phyloP scores from a whole-genome alignment of 37 sponge, comb jelly and placozoan species.

The Ianthella basta region DNA sequence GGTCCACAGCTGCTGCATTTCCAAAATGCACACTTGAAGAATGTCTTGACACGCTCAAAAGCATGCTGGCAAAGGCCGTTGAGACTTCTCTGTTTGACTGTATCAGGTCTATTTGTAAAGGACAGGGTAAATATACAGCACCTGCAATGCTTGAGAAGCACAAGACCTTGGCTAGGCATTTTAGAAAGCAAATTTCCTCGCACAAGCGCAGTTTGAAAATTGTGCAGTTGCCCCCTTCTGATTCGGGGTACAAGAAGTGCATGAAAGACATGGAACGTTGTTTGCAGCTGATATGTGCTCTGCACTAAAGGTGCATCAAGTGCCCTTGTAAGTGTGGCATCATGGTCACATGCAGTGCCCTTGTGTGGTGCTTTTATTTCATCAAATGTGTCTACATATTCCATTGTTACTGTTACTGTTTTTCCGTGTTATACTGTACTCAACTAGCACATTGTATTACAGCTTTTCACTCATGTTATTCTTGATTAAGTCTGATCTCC shows the following conservation, averaged over 20 bases:
- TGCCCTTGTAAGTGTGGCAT: too few species aligned
- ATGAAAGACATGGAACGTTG: not conserved
- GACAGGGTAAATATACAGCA: not conserved
- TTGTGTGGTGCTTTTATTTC: too few species aligned
- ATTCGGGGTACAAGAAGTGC: not conserved
- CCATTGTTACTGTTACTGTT: too few species aligned
- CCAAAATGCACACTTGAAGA: not conserved
- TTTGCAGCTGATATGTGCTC: not conserved
- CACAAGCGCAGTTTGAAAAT: not conserved
- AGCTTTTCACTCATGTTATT: too few species aligned
- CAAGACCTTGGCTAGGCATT: not conserved
- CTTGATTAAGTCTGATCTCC: too few species aligned
- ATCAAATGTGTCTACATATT: too few species aligned
- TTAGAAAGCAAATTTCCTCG: not conserved
- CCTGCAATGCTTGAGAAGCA: not conserved
- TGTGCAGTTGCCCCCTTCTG: not conserved
- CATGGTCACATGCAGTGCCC: too few species aligned
- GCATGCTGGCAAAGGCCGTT: not conserved
- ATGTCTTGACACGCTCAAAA: not conserved
- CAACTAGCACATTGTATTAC: too few species aligned
- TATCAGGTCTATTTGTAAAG: not conserved
- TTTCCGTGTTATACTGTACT: too few species aligned
- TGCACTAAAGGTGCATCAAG: not conserved
- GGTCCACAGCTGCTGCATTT: not conserved
- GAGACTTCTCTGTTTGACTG: not conserved